phyloP scores from a whole-genome alignment of 53 echinoderm and acorn worm species.

The Apostichopus leukothele region DNA sequence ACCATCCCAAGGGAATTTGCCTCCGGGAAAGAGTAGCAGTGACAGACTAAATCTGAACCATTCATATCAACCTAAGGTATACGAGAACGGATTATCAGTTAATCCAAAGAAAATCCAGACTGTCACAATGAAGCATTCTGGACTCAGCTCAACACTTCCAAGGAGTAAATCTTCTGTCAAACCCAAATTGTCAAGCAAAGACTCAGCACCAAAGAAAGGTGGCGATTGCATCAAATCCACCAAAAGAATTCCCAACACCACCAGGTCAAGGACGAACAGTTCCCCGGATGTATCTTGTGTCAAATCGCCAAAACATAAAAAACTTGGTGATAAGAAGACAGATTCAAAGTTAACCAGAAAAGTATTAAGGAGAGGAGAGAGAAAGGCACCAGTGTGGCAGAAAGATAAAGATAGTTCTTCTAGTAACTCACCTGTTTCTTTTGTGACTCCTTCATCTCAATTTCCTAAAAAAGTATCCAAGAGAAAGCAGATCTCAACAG shows the following conservation, averaged over 20 bases:
- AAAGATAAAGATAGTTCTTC: neutral
- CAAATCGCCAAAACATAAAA: neutral
- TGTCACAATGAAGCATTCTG: conserved; percentile 17
- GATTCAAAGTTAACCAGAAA: conserved; percentile 9
- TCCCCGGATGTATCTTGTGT: neutral
- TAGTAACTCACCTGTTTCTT: neutral
- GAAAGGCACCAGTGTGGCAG: conserved; percentile 37
- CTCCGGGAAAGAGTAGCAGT: conserved; percentile 27
- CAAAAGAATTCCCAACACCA: neutral
- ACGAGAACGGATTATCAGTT: conserved; percentile 21
- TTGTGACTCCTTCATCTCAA: neutral
- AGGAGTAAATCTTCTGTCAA: conserved; percentile 12
- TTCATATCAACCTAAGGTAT: conserved; percentile 38
- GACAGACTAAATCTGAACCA: conserved; percentile 4
- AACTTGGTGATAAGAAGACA: neutral
- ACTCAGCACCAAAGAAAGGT: neutral
- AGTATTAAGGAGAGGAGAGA: conserved; percentile 31
- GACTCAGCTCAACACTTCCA: conserved; percentile 26
- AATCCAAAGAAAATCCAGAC: neutral
- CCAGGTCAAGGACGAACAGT: neutral
- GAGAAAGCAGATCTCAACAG: neutral
- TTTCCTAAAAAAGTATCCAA: conserved; percentile 7
- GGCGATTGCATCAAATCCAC: neutral
- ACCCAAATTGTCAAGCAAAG: neutral
- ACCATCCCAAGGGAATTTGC: neutral